Conservation (phyloP, 2,113 vertebrate species). For the Nibea albiflora region DNA sequence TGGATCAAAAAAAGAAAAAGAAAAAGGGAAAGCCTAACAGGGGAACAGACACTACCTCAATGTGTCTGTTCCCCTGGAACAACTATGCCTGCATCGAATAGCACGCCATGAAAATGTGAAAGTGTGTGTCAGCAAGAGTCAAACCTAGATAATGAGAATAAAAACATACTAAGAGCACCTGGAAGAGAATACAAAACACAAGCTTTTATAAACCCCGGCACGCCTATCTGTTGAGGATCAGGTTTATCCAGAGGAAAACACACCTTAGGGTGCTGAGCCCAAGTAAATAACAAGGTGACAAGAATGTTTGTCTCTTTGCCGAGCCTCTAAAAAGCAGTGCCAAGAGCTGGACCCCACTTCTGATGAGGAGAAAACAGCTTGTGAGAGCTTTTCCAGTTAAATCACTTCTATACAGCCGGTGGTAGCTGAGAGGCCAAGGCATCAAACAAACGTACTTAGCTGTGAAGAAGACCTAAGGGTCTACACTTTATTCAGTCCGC, state of each 20-base stretch:
- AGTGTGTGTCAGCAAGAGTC: constrained; percentile 24
- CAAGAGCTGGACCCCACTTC: constrained; percentile 31
- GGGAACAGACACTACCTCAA: background rate
- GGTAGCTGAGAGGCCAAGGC: constrained; percentile 27
- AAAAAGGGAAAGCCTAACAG: background rate
- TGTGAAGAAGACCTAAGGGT: constrained; percentile 32
- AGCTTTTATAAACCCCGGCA: constrained; percentile 21
- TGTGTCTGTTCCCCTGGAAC: background rate
- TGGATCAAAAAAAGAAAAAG: background rate
- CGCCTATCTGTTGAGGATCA: constrained; percentile 19
- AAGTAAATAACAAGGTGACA: constrained; percentile 37
- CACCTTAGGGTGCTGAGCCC: background rate
- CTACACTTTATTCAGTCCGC: constrained; percentile 22
- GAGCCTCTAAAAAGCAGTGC: background rate
- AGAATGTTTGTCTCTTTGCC: constrained; percentile 10
- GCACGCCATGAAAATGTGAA: constrained; percentile 11
- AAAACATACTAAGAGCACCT: constrained; percentile 14
- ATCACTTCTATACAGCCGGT: constrained; percentile 35
- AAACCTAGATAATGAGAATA: constrained; percentile 24
- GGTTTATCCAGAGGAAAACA: constrained; percentile 26
- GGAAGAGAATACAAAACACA: constrained; percentile 24
- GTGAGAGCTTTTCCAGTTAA: constrained; percentile 44
- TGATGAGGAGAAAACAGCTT: constrained; percentile 42
- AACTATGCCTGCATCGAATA: background rate
- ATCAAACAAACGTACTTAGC: constrained; percentile 50